A percentile compares a stretch with the other conserved stretches of the same genome.
These are phyloP conservation scores for Netta rufina DNA, from an alignment of 2,797 vertebrate species.

Conservation along the genomic window DNA sequence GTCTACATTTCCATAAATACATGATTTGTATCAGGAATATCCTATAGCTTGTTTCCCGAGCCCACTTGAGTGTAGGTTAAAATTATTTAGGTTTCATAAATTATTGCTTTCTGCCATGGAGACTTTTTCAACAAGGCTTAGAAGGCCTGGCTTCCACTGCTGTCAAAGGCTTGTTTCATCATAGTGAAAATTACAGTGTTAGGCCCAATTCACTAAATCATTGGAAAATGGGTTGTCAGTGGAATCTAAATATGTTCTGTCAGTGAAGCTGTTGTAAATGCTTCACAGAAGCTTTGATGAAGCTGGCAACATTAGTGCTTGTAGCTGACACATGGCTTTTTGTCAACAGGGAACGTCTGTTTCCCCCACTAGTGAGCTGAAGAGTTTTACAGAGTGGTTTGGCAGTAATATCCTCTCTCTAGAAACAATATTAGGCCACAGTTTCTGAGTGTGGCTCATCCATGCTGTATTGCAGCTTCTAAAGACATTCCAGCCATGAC, in stretches of 20 bases:
- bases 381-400: not conserved
- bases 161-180: not conserved
- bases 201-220: not conserved
- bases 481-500: constrained; percentile 39
- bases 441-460: not conserved
- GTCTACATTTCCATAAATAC: not conserved
- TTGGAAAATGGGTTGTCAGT: not conserved
- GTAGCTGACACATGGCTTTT: not conserved
- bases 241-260: not conserved
- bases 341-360: not conserved
- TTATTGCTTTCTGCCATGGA: not conserved
- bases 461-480: not conserved
- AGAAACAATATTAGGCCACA: not conserved
- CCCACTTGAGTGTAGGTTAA: not conserved
- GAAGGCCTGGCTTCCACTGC: not conserved
- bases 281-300: not conserved
- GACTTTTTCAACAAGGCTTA: not conserved
- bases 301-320: not conserved
- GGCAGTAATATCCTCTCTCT: not conserved
- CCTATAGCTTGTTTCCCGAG: not conserved
- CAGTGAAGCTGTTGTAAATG: not conserved
- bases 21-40: not conserved
- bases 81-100: not conserved
- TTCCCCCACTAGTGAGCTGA: not conserved
- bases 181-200: not conserved